These are phyloP conservation scores for Ophiothrix spiculata DNA, from an alignment of 35 echinoderm and acorn worm species.

Conservation along the genomic window DNA sequence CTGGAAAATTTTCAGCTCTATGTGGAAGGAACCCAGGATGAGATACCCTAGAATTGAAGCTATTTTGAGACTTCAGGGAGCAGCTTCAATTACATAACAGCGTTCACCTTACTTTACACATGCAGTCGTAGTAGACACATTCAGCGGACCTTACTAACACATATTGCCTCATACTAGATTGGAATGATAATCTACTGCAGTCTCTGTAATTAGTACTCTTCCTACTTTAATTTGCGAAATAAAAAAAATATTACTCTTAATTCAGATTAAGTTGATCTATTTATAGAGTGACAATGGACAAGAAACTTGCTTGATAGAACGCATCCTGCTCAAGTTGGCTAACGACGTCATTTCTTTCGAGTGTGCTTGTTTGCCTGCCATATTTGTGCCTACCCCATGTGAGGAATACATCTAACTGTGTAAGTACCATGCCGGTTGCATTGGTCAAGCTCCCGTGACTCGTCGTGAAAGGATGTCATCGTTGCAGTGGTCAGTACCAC, in stretches of 20 bases:
- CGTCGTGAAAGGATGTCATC: not conserved
- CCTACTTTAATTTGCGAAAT: not conserved
- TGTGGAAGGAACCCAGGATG: no score
- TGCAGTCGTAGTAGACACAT: not conserved
- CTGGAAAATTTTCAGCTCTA: no score
- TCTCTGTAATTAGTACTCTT: not conserved
- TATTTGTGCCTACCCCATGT: not conserved
- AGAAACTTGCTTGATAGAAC: not conserved
- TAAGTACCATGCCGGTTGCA: not conserved
- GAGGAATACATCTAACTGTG: not conserved
- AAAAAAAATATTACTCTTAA: slow-evolving; percentile 8
- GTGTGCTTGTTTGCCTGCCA: not conserved
- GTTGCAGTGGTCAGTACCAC: not conserved
- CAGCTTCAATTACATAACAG: not conserved
- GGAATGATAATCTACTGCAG: not conserved
- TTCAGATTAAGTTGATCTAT: not conserved
- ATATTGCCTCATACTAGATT: not conserved
- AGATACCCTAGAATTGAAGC: no score
- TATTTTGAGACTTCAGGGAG: not conserved
- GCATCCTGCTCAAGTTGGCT: not conserved
- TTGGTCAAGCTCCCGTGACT: not conserved
- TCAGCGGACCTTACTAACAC: not conserved
- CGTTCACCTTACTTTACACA: no score
- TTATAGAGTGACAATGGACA: not conserved
- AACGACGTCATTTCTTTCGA: slow-evolving; percentile 1